phyloP scores from a whole-genome alignment of 2,797 vertebrate species.

The Limosa lapponica region DNA sequence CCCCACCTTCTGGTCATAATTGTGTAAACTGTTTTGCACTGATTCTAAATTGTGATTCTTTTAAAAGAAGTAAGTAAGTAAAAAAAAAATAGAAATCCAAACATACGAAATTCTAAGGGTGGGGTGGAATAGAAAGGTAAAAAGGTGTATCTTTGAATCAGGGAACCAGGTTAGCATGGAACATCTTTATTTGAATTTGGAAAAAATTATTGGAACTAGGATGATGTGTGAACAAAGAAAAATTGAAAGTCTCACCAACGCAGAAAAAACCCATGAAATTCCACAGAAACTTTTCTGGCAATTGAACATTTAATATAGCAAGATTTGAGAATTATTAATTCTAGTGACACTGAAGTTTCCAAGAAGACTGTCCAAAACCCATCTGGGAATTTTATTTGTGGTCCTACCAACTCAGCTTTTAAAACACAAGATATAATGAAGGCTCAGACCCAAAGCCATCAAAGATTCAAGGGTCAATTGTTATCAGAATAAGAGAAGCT shows the following conservation, averaged over 20 bases:
- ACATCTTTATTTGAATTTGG: neutral
- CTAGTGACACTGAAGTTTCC: neutral
- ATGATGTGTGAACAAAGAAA: neutral
- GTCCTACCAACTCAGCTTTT: neutral
- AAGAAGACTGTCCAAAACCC: neutral
- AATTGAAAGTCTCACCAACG: neutral
- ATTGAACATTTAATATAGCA: neutral
- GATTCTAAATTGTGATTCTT: neutral
- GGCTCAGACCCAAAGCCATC: neutral
- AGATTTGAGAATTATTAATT: neutral
- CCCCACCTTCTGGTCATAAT: neutral
- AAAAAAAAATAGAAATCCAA: neutral
- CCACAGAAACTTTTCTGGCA: neutral
- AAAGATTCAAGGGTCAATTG: neutral
- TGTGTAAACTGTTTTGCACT: neutral
- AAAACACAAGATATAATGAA: neutral
- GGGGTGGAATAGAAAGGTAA: neutral
- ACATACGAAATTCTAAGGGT: neutral
- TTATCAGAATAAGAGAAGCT: neutral
- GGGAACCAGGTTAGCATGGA: neutral
- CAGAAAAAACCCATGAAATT: neutral
- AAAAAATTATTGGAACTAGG: neutral
- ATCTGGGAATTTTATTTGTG: neutral
- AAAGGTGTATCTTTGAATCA: neutral
- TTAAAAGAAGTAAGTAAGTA: neutral